phyloP scores from a whole-genome alignment of 2,797 vertebrate species.

The Cuniculus paca region DNA sequence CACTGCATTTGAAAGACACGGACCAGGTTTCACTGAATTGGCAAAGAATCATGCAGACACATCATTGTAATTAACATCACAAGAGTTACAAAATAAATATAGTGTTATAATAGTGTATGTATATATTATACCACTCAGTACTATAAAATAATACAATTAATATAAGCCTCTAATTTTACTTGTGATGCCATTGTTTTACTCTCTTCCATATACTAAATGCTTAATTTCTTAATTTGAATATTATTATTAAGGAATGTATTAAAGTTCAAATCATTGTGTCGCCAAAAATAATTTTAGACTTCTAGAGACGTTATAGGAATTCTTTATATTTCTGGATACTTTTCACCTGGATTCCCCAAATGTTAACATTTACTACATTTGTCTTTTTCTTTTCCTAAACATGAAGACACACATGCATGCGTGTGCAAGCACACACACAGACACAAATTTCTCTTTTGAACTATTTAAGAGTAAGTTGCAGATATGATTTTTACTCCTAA shows the following conservation, averaged over 20 bases:
- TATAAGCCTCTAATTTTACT: not conserved
- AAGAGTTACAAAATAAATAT: not conserved
- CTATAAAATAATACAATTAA: not conserved
- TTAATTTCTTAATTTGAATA: slow-evolving; percentile 53
- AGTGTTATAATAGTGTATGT: not conserved
- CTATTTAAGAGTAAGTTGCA: slow-evolving; percentile 2
- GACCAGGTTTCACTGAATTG: not conserved
- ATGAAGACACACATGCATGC: not conserved
- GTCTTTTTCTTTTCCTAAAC: slow-evolving; percentile 39
- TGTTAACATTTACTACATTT: slow-evolving; percentile 6
- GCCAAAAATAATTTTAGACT: slow-evolving; percentile 49
- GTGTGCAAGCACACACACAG: not conserved
- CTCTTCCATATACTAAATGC: not conserved
- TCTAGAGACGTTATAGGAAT: slow-evolving; percentile 25
- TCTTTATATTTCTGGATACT: slow-evolving; percentile 10
- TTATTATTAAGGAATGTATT: slow-evolving; percentile 12
- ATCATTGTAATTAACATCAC: not conserved
- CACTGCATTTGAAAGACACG: slow-evolving; percentile 23
- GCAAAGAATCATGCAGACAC: not conserved
- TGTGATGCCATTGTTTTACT: not conserved
- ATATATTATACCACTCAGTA: not conserved
- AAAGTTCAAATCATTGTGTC: slow-evolving; percentile 49
- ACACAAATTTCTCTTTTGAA: not conserved
- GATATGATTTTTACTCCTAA: not conserved
- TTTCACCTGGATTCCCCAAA: slow-evolving; percentile 28